Evolutionary conservation across 2,113 vertebrate genomes (phyloP).

Genomic region (Cranoglanis bouderius): DNA sequence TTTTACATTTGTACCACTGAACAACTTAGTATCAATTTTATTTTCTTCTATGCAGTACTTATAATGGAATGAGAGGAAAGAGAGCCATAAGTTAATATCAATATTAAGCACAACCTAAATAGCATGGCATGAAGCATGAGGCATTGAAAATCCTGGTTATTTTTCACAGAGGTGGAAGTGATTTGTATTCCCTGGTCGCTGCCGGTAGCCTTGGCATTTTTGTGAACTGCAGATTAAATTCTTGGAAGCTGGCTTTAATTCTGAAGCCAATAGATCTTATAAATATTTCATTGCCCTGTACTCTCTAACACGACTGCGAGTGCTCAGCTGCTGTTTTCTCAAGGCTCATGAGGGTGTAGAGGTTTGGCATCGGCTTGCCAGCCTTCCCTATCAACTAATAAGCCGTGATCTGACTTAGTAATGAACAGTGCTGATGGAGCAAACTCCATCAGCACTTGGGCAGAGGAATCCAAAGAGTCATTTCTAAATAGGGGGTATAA

Average conservation of each 20-base stretch:
- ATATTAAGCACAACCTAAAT: slow-evolving; percentile 50
- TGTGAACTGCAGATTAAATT: slow-evolving; percentile 56
- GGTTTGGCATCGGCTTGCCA: background rate
- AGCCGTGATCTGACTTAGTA: background rate
- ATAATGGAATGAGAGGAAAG: background rate
- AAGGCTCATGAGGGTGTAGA: background rate
- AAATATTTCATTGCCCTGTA: slow-evolving; percentile 54
- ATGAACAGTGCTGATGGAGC: too few species aligned
- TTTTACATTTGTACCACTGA: too few species aligned
- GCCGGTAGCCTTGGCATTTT: slow-evolving; percentile 41
- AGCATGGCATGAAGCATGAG: slow-evolving; percentile 30
- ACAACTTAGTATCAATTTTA: background rate
- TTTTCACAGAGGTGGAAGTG: slow-evolving; percentile 35
- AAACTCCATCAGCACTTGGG: background rate
- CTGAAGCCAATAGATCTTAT: slow-evolving; percentile 54
- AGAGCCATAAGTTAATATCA: slow-evolving; percentile 32
- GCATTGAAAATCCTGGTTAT: slow-evolving; percentile 28
- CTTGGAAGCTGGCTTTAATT: slow-evolving; percentile 54
- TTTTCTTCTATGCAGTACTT: background rate
- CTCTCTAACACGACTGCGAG: slow-evolving; percentile 20
- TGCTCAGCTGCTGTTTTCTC: slow-evolving; percentile 35
- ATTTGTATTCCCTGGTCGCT: slow-evolving; percentile 51
- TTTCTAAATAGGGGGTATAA: background rate
- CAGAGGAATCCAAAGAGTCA: slow-evolving; percentile 14
- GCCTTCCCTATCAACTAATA: slow-evolving; percentile 10